phyloP scores from a whole-genome alignment of 2,888 invertebrate genomes.

The Pseudoips prasinana region DNA sequence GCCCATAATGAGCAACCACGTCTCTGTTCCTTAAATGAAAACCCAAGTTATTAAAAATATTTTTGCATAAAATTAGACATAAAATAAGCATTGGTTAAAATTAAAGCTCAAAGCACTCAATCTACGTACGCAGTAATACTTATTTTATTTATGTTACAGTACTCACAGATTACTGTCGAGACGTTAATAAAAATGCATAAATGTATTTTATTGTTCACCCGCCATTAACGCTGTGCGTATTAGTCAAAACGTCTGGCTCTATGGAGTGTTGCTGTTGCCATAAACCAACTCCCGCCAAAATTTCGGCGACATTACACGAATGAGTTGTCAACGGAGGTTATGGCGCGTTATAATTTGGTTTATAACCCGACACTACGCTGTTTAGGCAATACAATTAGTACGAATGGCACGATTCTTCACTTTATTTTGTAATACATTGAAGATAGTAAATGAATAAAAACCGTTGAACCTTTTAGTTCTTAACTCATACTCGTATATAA shows the following conservation, averaged over 20 bases:
- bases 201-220: conserved; percentile 69
- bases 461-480: no score
- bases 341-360: conserved; percentile 80
- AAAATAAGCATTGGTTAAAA: no score
- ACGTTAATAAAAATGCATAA: conserved; percentile 57
- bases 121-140: no score
- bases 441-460: no score
- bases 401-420: conserved; percentile 9
- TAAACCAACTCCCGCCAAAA: conserved; percentile 63
- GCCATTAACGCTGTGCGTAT: conserved; percentile 60
- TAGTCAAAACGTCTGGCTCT: conserved; percentile 58
- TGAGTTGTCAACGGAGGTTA: conserved; percentile 74
- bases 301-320: conserved; percentile 74
- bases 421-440: neutral
- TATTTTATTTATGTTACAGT: no score
- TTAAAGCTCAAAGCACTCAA: no score
- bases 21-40: no score
- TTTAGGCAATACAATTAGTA: conserved; percentile 62
- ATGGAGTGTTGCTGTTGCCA: conserved; percentile 44
- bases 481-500: no score
- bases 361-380: conserved; percentile 70
- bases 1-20: no score
- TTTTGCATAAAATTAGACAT: no score
- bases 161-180: conserved; percentile 24
- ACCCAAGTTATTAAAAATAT: no score